Conservation (phyloP, 2,888 invertebrate species). For the Leptopilina myrica region DNA sequence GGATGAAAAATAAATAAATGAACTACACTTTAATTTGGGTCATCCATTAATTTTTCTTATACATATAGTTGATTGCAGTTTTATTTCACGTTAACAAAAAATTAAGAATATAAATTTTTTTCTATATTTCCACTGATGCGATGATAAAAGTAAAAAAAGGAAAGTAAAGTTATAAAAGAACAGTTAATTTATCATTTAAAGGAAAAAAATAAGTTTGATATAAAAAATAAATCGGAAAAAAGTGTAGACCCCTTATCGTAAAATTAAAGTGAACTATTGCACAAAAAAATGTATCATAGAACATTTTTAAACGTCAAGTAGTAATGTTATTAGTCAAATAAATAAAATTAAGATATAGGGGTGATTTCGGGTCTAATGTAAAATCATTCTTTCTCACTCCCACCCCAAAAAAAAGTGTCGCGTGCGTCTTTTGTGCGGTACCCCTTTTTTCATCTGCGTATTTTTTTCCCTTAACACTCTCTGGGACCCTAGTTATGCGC, state of each 20-base stretch:
- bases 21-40: too few relatives aligned
- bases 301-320: slow-evolving; percentile 67
- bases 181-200: too few relatives aligned
- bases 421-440: slow-evolving; percentile 57
- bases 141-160: too few relatives aligned
- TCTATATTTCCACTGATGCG: too few relatives aligned
- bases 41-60: too few relatives aligned
- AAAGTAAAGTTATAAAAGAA: too few relatives aligned
- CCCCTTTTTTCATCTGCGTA: slow-evolving; percentile 68
- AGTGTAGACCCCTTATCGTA: not conserved
- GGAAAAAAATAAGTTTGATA: too few relatives aligned
- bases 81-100: too few relatives aligned
- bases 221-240: not conserved
- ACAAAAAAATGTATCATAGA: slow-evolving; percentile 49
- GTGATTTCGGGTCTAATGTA: slow-evolving; percentile 52
- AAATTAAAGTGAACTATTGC: not conserved
- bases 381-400: slow-evolving; percentile 57
- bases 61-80: too few relatives aligned
- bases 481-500: slow-evolving; percentile 68
- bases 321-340: slow-evolving; percentile 72
- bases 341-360: slow-evolving; percentile 73
- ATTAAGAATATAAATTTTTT: too few relatives aligned
- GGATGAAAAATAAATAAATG: too few relatives aligned
- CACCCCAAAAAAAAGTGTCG: slow-evolving; percentile 67
- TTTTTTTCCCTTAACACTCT: slow-evolving; percentile 61